These are phyloP conservation scores for Eucriotettix oculatus DNA, from an alignment of 2,888 invertebrate genomes.

Conservation along the genomic window DNA sequence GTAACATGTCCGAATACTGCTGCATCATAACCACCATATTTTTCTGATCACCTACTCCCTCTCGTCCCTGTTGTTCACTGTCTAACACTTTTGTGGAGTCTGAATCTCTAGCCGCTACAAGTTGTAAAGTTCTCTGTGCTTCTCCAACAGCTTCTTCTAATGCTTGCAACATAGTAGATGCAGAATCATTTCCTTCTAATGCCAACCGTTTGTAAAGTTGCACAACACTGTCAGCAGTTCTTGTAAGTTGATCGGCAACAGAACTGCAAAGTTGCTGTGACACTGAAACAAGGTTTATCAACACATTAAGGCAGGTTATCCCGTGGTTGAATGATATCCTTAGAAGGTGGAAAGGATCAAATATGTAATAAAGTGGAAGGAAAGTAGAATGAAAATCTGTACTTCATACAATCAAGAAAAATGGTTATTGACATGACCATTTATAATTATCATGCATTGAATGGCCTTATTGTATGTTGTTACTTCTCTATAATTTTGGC, in stretches of 20 bases:
- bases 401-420: too few species aligned
- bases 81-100: slow-evolving; percentile 23
- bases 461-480: too few species aligned
- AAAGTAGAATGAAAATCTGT: too few species aligned
- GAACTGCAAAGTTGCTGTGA: slow-evolving; percentile 43
- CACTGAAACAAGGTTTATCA: slow-evolving; percentile 25
- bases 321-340: too few species aligned
- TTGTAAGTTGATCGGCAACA: slow-evolving; percentile 43
- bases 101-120: slow-evolving; percentile 18
- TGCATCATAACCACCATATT: slow-evolving; percentile 41
- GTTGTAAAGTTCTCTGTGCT: slow-evolving; percentile 24
- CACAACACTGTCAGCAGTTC: slow-evolving; percentile 51
- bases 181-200: slow-evolving; percentile 33
- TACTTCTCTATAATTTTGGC: too few species aligned
- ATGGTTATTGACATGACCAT: too few species aligned
- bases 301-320: too few species aligned
- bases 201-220: slow-evolving; percentile 49
- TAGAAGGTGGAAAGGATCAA: neutral
- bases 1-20: slow-evolving; percentile 40
- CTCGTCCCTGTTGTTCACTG: neutral
- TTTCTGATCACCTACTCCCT: slow-evolving; percentile 3
- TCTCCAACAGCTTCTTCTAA: slow-evolving; percentile 26
- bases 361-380: too few species aligned
- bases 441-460: too few species aligned
- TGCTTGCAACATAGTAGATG: slow-evolving; percentile 12